These are phyloP conservation scores for Lutraria lutraria DNA, from an alignment of 2,888 invertebrate species.

Conservation along the genomic window DNA sequence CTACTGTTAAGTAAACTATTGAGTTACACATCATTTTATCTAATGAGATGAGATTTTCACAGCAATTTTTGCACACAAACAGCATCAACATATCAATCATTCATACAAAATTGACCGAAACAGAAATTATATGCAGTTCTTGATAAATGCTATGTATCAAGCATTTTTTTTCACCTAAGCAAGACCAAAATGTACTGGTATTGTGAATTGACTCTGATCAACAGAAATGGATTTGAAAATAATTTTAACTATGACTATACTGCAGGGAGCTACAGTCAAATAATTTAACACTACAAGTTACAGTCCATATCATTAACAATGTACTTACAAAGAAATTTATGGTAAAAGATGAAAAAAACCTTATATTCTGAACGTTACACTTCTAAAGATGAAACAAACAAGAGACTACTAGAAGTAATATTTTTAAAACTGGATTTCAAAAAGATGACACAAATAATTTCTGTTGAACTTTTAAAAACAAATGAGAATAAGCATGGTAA, in stretches of 20 bases:
- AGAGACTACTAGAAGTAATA: neutral
- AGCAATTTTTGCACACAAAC: neutral
- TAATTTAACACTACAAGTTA: neutral
- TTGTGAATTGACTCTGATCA: neutral
- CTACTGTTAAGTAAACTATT: neutral
- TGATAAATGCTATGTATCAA: neutral
- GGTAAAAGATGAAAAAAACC: neutral
- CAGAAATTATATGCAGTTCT: neutral
- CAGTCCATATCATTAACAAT: neutral
- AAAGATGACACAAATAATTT: neutral
- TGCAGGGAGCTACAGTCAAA: too few relatives aligned
- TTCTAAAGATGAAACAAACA: neutral
- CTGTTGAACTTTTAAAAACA: neutral
- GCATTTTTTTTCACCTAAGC: neutral
- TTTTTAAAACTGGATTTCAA: conserved; percentile 6
- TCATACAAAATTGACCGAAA: neutral
- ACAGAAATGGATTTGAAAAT: neutral
- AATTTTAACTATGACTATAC: too few relatives aligned
- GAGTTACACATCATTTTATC: neutral
- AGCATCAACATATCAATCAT: neutral
- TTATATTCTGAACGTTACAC: neutral
- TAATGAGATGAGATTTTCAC: neutral
- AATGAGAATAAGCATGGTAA: neutral
- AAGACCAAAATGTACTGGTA: neutral
- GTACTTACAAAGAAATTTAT: neutral